Evolutionary conservation across 2,113 vertebrate species (phyloP), one percentile per base, ranked within the genome.

Genomic region (Nannobrachium achirus): DNA sequence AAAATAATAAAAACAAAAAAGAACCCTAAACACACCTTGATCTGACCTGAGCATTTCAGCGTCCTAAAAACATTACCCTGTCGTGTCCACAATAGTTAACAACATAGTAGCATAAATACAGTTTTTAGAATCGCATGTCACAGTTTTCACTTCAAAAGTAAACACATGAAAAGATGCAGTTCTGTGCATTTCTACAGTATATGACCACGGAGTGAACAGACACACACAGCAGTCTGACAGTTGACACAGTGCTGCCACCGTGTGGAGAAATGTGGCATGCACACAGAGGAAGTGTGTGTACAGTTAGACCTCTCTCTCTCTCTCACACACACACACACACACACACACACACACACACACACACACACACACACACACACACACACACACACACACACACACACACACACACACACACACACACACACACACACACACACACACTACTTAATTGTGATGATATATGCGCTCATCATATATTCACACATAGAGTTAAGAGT

Each of bases 231-330:
- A 81, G 50, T 67, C 16, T 72, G 13, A 57, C 8, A 39, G 39
- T 56, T 60, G 56, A 72, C 60, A 8, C 42, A 69, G 73, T 67
- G 80, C 63, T 82, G 75, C 85, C 89, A 76, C 51, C 58, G 3
- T 70, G 84, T 89, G 86, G 78, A 62, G 25, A 78, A 16, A 79
- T 59, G 44, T 25, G 59, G 75, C 74, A 88, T 76, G 76, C 75
- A 79, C 79, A 81, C 49, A 44, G 49, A 58, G 16, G 73, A 56
- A 56, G 67, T 49, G 15, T 16, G 13, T 55, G 46, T 63, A 63
- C 59, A 66, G 42, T 16, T 6, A 19, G 14, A 11, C 10, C n/a
- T n/a, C n/a, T n/a, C n/a, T n/a, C n/a, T n/a, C n/a, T n/a, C n/a
- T n/a, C n/a, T n/a, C 42, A 45, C 41, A 45, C 45, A 58, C 58